These are phyloP conservation scores for Calameuta pallipes DNA, from an alignment of 2,888 invertebrate species.

Conservation along the genomic window DNA sequence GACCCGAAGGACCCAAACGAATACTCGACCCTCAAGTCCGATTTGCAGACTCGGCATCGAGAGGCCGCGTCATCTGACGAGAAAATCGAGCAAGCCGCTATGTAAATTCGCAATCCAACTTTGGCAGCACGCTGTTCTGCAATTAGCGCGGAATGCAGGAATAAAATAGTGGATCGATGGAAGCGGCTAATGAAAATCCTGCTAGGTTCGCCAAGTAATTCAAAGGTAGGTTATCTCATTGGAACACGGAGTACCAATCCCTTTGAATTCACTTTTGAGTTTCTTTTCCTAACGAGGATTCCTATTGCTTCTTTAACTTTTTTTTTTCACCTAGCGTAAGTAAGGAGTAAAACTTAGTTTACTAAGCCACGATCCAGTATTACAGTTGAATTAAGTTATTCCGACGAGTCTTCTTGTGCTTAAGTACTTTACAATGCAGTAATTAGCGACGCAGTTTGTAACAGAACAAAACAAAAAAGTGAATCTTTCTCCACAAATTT, in stretches of 20 bases:
- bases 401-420: background rate
- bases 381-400: background rate
- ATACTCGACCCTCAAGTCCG: background rate
- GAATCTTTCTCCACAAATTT: background rate
- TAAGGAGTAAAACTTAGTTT: background rate
- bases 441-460: background rate
- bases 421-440: background rate
- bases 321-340: background rate
- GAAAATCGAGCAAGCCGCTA: conserved; percentile 23
- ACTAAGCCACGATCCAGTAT: background rate
- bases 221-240: background rate
- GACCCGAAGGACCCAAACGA: background rate
- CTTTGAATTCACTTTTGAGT: background rate
- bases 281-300: background rate
- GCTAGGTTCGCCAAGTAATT: background rate
- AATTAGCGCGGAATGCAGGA: conserved; percentile 47
- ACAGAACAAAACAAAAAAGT: background rate
- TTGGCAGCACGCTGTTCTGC: background rate
- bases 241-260: background rate
- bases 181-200: background rate
- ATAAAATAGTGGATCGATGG: background rate
- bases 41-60: background rate
- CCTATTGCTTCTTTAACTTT: background rate
- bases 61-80: background rate
- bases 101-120: conserved; percentile 30